phyloP scores from a whole-genome alignment of 1,140 invertebrate genomes.

The Drosophila subpulchrella region DNA sequence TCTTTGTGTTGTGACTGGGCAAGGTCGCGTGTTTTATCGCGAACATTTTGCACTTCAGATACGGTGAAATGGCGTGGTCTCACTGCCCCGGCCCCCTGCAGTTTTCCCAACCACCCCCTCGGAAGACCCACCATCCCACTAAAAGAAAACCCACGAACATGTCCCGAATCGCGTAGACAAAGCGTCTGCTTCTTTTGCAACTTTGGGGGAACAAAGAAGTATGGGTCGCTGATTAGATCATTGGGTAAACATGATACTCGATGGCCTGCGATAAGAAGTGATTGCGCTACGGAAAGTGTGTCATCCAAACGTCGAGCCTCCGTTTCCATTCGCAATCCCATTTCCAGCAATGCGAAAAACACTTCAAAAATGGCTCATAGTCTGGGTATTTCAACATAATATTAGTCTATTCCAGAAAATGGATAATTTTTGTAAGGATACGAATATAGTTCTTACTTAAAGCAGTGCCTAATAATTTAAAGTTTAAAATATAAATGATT shows the following conservation, averaged over 20 bases:
- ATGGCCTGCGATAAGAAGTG: constrained; percentile 25
- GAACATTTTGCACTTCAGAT: constrained; percentile 65
- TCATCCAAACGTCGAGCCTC: constrained; percentile 60
- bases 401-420: no score
- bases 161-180: constrained; percentile 65
- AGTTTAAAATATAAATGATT: neutral
- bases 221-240: constrained; percentile 61
- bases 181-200: constrained; percentile 49
- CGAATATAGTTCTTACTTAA: no score
- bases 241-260: constrained; percentile 37
- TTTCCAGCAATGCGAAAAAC: neutral
- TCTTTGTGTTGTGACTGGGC: constrained; percentile 45
- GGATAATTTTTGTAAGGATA: no score
- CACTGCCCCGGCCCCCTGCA: neutral
- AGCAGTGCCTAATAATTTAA: no score
- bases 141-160: constrained; percentile 31
- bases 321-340: constrained; percentile 10
- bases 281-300: constrained; percentile 54
- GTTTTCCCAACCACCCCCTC: neutral
- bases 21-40: constrained; percentile 74
- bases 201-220: constrained; percentile 28
- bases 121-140: neutral
- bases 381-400: neutral
- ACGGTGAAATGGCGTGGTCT: constrained; percentile 63
- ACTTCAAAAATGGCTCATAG: neutral